A percentile compares a stretch with the other conserved stretches of the same genome.
Evolutionary conservation across 2,113 vertebrate species (phyloP).

Genomic region (Nansenia antarctica): DNA sequence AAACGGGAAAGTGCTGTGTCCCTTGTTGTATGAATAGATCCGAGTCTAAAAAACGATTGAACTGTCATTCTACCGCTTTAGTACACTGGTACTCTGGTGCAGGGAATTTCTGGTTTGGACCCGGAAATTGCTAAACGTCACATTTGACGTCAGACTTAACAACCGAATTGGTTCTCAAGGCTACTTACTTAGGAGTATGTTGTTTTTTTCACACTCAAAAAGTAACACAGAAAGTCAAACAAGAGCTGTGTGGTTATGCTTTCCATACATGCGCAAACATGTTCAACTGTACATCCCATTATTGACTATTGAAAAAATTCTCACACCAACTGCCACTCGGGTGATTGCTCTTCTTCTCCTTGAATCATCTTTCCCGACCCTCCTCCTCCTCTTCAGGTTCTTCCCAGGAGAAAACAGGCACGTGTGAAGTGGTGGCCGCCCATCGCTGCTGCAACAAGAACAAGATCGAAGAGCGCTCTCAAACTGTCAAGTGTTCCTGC

Average conservation of each 20-base stretch:
- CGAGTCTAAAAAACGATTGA: no score
- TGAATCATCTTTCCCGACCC: background rate
- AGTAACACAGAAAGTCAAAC: background rate
- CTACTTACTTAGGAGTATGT: no score
- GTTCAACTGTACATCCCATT: background rate
- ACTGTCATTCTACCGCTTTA: no score
- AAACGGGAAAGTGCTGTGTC: no score
- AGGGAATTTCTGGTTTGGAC: no score
- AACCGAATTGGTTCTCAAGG: no score
- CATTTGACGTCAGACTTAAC: no score
- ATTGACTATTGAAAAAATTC: no score
- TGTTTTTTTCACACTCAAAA: background rate
- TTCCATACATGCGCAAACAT: background rate
- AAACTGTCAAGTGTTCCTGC: conserved; percentile 95
- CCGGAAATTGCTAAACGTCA: no score
- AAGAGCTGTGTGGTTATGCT: background rate
- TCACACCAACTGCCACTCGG: no score
- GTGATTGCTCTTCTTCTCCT: background rate
- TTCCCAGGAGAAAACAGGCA: conserved; percentile 75
- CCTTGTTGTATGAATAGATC: no score
- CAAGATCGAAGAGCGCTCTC: conserved; percentile 92
- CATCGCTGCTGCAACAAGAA: conserved; percentile 97
- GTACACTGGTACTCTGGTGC: no score
- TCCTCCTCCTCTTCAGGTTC: conserved; percentile 52
- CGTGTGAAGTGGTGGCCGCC: conserved; percentile 90